Conservation (phyloP, 1,140 invertebrate genomes). For the Bacillus rossius region DNA sequence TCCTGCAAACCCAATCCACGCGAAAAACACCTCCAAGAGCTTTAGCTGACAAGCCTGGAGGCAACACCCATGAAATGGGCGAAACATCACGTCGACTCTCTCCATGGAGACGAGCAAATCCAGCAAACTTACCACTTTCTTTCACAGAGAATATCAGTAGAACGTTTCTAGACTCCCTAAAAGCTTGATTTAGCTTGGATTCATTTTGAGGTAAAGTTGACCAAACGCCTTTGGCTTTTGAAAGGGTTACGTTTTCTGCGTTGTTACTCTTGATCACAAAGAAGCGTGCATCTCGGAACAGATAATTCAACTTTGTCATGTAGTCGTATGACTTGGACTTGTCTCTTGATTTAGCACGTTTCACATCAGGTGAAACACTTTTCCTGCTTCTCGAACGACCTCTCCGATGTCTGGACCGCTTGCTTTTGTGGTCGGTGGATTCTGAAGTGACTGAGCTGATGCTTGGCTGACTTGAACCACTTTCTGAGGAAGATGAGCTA, state of each 20-base stretch:
- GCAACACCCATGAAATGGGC: conserved; percentile 90
- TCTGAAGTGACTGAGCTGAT: conserved; percentile 67
- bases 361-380: conserved; percentile 43
- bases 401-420: conserved; percentile 45
- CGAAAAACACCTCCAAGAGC: conserved; percentile 93
- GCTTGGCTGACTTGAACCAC: conserved; percentile 59
- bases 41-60: conserved; percentile 88
- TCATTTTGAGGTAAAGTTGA: conserved; percentile 97
- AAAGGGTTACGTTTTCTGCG: conserved; percentile 91
- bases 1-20: conserved; percentile 94
- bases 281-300: conserved; percentile 92
- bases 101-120: conserved; percentile 83
- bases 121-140: conserved; percentile 91
- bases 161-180: conserved; percentile 87
- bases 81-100: conserved; percentile 86
- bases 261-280: conserved; percentile 99
- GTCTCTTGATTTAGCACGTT: conserved; percentile 48
- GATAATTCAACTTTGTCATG: conserved; percentile 85
- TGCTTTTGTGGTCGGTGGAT: conserved; percentile 50
- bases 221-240: conserved; percentile 96
- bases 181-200: conserved; percentile 92
- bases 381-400: conserved; percentile 45
- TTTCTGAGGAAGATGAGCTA: conserved; percentile 52
- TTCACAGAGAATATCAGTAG: conserved; percentile 96
- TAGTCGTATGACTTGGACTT: conserved; percentile 73